phyloP scores from a whole-genome alignment of 2,113 vertebrate species.

The Microtus oregoni region DNA sequence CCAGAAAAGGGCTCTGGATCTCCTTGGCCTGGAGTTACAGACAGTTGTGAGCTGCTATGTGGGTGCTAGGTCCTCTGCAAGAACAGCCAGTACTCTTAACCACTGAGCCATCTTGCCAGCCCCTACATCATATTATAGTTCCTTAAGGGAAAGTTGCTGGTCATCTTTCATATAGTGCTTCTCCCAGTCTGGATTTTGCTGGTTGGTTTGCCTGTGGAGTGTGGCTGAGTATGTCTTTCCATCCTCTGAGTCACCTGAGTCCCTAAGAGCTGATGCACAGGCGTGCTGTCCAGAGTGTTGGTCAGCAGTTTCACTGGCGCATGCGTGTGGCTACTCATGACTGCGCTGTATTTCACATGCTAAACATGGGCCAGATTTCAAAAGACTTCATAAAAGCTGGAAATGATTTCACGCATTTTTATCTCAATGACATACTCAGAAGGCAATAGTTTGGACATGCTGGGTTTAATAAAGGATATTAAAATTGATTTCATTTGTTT shows the following conservation, averaged over 20 bases:
- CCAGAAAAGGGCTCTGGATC: background rate
- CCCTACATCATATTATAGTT: background rate
- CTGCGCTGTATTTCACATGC: background rate
- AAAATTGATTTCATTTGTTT: constrained; percentile 1
- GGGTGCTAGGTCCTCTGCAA: background rate
- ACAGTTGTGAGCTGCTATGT: background rate
- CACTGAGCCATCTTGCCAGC: background rate
- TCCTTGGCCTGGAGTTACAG: background rate
- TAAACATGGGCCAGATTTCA: background rate
- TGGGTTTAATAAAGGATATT: background rate
- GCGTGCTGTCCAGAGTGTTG: background rate
- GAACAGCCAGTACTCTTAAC: background rate
- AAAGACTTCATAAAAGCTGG: background rate
- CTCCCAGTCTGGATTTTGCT: background rate
- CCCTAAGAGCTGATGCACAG: background rate
- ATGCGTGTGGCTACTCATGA: background rate
- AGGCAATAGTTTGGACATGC: background rate
- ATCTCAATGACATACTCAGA: background rate
- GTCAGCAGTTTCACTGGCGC: rapidly evolving
- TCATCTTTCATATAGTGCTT: background rate
- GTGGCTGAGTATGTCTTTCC: background rate
- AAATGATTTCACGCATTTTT: background rate
- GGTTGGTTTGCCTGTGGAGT: background rate
- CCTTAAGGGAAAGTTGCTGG: background rate
- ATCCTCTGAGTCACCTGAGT: background rate